A percentile compares a stretch with the other conserved stretches of the same genome.
phyloP scores from a whole-genome alignment of 2,113 vertebrate genomes.

The Atlantisia rogersi region DNA sequence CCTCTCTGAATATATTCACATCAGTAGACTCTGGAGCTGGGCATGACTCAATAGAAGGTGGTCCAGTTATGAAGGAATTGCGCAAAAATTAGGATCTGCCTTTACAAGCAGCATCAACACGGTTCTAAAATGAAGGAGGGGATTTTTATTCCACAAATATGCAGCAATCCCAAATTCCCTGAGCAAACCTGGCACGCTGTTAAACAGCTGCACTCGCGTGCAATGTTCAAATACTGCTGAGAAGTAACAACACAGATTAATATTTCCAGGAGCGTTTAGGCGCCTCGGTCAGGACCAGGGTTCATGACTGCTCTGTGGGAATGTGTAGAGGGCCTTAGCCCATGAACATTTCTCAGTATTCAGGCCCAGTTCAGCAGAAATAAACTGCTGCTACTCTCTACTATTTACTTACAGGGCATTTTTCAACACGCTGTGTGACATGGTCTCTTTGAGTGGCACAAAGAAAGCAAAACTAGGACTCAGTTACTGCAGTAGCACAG shows the following conservation, averaged over 20 bases:
- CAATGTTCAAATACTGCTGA: not conserved
- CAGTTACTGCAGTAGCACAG: not conserved
- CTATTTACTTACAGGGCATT: not conserved
- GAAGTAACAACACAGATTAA: not conserved
- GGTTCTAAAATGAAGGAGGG: not conserved
- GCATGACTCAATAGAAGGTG: not conserved
- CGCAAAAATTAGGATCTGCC: not conserved
- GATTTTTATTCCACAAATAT: not conserved
- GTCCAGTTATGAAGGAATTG: not conserved
- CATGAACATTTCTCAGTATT: not conserved
- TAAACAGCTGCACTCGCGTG: not conserved
- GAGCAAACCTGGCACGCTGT: not conserved
- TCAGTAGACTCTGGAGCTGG: not conserved
- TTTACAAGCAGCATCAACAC: not conserved
- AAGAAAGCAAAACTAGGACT: not conserved
- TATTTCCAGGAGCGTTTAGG: not conserved
- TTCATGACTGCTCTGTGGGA: not conserved
- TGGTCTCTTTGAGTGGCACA: not conserved
- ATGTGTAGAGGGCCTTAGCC: not conserved
- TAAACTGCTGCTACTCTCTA: not conserved
- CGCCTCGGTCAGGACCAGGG: not conserved
- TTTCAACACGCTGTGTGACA: not conserved
- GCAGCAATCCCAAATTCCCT: not conserved
- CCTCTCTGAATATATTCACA: not conserved
- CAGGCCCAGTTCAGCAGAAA: not conserved